A percentile compares a stretch with the other conserved stretches of the same genome.
Conservation (phyloP, 2,113 vertebrate species). For the Brachypodius melanocephalos region DNA sequence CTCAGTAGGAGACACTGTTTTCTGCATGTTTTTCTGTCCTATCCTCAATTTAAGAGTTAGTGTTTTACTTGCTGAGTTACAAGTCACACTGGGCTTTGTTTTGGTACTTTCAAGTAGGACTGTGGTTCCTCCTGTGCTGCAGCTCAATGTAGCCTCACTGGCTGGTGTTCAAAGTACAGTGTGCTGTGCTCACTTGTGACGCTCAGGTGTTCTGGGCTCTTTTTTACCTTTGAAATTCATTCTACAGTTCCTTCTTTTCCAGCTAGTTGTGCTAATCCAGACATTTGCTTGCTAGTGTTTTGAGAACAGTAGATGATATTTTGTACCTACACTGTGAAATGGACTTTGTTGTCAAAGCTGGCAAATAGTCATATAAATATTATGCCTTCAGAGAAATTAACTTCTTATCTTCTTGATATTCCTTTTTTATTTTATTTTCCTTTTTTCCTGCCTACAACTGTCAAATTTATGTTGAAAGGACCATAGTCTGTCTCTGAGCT, state of each 20-base stretch:
- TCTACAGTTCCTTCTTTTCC: neutral
- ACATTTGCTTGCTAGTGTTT: neutral
- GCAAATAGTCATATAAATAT: neutral
- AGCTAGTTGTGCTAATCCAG: neutral
- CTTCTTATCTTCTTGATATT: neutral
- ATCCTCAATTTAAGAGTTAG: neutral
- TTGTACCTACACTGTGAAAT: neutral
- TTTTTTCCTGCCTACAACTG: neutral
- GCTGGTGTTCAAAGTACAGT: neutral
- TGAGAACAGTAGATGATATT: neutral
- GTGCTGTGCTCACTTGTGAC: neutral
- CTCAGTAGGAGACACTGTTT: neutral
- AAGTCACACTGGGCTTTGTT: neutral
- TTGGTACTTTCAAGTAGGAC: neutral
- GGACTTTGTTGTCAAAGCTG: neutral
- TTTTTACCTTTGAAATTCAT: neutral
- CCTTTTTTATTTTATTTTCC: fast-evolving
- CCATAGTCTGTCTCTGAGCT: neutral
- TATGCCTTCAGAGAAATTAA: neutral
- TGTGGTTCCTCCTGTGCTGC: neutral
- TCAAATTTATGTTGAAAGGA: neutral
- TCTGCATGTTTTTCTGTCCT: neutral
- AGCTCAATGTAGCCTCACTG: neutral
- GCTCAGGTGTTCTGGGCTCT: neutral
- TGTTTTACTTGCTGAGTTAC: neutral